Base-by-base conservation (phyloP, 2,888 invertebrate genomes). In the Cremastobaeus sp. region DNA sequence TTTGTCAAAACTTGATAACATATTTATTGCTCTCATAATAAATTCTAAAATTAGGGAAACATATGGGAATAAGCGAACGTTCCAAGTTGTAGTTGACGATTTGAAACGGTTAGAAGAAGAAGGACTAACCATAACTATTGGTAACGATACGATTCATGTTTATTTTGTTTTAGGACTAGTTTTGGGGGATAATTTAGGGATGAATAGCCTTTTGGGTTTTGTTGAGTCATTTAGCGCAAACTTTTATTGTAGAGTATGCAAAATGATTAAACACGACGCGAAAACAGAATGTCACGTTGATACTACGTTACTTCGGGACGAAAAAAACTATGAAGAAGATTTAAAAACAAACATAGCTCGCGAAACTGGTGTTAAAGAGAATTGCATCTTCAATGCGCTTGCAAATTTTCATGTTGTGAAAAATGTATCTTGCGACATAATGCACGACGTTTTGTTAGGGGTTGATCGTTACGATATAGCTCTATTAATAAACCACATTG, bases 361-460 rank as follows among this genome's bases (percentile, higher is more conserved):
- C 3, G 3, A 9, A n/a, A 41, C 39, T 18, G 39, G 39, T 8
- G 18, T 41, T 18, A 41, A 41, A 41, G 17, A 17, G n/a, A 1
- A 1, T 21, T 43, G 21, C 12, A 20, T 12, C 25, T 43, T 43
- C 18, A 41, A 41, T 25, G n/a, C n/a, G n/a, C n/a, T n/a, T n/a
- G n/a, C n/a, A 72, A 77, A 48, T 9, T 43, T 6, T 37, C 47
- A 47, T 20, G 35, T 20, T 9, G 37, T 37, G 69, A 15, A 37
- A 37, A 37, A 37, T 14, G 9, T 37, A 15, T 12, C 37, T 3
- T 37, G 37, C 15, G 37, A 77, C 62, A 20, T 76, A 17, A 72
- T 71, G 68, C 74, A 75, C 28, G 75, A 75, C 54, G 11, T 68
- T 30, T 50, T 55, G 11, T 41, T 68, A n/a, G 77, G 76, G 8